Evolutionary conservation across 2,113 vertebrate species (phyloP).

Genomic region (Chamaea fasciata): DNA sequence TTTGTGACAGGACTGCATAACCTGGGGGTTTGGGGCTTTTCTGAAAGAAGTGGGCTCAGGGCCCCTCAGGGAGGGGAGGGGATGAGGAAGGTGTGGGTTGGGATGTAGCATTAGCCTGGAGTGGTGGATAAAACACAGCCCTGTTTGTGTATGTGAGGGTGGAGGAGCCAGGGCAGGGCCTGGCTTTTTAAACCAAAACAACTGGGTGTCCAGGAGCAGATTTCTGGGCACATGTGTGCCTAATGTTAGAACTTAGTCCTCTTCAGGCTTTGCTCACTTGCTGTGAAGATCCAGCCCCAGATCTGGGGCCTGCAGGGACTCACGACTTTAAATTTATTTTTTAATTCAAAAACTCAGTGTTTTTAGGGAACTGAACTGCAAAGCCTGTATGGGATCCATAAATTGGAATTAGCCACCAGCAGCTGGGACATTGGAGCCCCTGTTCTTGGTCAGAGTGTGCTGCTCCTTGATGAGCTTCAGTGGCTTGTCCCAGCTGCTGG

Average conservation of each 20-base stretch:
- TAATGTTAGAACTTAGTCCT: background rate
- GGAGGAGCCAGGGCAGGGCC: background rate
- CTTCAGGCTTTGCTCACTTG: background rate
- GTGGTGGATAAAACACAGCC: background rate
- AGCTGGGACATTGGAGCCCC: background rate
- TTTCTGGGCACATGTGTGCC: background rate
- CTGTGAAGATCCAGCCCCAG: background rate
- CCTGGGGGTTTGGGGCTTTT: background rate
- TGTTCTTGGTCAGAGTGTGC: background rate
- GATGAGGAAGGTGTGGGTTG: background rate
- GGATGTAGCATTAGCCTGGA: background rate
- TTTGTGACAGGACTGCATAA: background rate
- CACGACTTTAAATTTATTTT: accelerated
- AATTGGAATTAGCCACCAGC: background rate
- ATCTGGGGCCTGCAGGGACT: background rate
- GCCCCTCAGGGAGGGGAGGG: background rate
- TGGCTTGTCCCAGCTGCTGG: background rate
- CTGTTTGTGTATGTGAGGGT: background rate
- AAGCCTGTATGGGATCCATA: background rate
- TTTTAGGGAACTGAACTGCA: background rate
- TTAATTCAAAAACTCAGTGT: no score
- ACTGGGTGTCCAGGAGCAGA: background rate
- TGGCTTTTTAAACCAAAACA: background rate
- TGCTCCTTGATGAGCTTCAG: background rate
- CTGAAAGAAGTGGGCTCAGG: background rate